Evolutionary conservation across 2,113 vertebrate genomes (phyloP).

Genomic region (Desmodus rotundus): DNA sequence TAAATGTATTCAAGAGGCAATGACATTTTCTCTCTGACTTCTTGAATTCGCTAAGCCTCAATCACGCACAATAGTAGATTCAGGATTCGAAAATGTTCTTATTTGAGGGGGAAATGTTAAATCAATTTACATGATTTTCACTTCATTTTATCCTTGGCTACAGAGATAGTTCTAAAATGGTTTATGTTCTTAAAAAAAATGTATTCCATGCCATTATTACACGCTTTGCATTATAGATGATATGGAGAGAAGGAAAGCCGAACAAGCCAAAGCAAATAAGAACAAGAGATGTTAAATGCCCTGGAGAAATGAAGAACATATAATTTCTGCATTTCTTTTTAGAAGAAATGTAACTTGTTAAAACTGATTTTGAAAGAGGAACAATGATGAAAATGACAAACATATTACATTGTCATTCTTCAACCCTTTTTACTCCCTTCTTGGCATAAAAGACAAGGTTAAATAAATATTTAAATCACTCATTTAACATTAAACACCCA

Average conservation of each 20-base stretch:
- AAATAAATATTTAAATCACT: neutral
- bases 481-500: neutral
- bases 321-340: neutral
- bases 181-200: neutral
- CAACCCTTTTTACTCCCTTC: neutral
- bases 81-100: neutral
- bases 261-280: neutral
- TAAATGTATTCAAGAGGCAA: neutral
- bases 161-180: constrained; percentile 22
- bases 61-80: neutral
- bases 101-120: neutral
- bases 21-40: neutral
- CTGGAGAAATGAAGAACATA: neutral
- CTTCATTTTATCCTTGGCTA: constrained; percentile 15
- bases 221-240: neutral
- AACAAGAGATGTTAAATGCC: neutral
- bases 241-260: neutral
- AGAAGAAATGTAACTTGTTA: neutral
- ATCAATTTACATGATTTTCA: neutral
- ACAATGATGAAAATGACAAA: neutral
- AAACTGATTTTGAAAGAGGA: neutral
- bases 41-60: neutral
- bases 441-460: neutral
- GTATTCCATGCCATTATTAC: neutral
- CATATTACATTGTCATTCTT: neutral